Evolutionary conservation across 2,113 vertebrate species (phyloP).

Genomic region (Microtus montanus): DNA sequence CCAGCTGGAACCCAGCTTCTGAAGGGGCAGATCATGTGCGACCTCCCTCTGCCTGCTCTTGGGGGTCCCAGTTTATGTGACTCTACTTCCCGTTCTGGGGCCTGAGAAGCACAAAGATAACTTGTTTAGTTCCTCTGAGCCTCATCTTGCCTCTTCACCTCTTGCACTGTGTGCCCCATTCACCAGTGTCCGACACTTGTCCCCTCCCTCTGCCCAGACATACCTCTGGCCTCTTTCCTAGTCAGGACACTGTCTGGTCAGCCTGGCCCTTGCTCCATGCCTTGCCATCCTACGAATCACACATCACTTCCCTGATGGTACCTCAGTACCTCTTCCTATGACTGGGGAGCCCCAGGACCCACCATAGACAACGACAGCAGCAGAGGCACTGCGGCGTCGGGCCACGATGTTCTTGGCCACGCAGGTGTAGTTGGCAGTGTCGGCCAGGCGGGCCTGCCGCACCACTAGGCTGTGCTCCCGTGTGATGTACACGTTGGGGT

Average conservation of each 20-base stretch:
- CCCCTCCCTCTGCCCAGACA: neutral
- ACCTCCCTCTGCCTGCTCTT: neutral
- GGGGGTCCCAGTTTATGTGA: neutral
- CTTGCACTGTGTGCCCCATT: neutral
- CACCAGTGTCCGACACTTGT: neutral
- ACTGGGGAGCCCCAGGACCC: conserved; percentile 25
- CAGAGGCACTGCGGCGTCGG: conserved; percentile 93
- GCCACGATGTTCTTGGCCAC: conserved; percentile 99
- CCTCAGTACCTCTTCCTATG: neutral
- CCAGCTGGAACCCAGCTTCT: neutral
- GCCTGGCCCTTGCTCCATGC: neutral
- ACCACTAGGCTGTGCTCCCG: conserved; percentile 96
- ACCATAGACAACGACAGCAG: conserved; percentile 95
- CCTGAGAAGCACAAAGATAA: neutral
- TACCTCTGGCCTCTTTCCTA: neutral
- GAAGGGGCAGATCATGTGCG: neutral
- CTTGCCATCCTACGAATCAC: neutral
- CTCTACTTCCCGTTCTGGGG: neutral
- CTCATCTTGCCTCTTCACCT: neutral
- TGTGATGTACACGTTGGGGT: conserved; percentile 95
- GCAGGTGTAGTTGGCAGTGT: conserved; percentile 99
- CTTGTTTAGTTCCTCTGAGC: neutral
- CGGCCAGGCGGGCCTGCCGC: conserved; percentile 94
- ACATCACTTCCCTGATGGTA: neutral
- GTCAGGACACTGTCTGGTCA: neutral